Conservation (phyloP, 2,113 vertebrate genomes). For the Myiozetetes cayanensis region DNA sequence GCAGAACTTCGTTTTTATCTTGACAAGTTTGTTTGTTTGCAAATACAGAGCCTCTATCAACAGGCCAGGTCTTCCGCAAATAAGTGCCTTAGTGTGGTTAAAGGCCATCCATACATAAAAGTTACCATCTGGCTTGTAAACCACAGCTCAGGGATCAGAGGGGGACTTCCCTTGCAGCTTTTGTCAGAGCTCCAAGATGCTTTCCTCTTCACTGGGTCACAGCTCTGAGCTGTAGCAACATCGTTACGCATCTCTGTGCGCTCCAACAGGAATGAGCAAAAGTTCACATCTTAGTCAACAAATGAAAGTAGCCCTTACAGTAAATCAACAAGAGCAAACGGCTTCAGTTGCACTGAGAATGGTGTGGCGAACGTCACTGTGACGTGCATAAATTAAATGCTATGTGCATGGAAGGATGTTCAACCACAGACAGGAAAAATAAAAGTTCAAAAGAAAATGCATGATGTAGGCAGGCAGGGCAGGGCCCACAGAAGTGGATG, state of each 20-base stretch:
- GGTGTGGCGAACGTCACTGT: not conserved
- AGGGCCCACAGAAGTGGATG: not conserved
- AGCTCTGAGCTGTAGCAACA: not conserved
- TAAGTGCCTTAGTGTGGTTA: slow-evolving; percentile 55
- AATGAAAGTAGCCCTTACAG: not conserved
- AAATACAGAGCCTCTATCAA: slow-evolving; percentile 58
- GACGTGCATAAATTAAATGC: not conserved
- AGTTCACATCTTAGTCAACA: not conserved
- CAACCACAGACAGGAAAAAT: slow-evolving; percentile 16
- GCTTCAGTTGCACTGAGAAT: not conserved
- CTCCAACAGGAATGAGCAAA: not conserved
- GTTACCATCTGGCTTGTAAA: slow-evolving; percentile 67
- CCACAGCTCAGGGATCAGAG: slow-evolving; percentile 40
- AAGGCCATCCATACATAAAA: slow-evolving; percentile 30
- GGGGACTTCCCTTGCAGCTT: not conserved
- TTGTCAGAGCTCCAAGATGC: not conserved
- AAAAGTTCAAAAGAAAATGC: not conserved
- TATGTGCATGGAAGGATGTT: rapidly evolving
- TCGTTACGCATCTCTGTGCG: rapidly evolving
- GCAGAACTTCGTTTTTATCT: not conserved
- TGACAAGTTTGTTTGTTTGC: not conserved
- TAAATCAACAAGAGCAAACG: not conserved
- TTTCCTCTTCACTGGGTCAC: not conserved
- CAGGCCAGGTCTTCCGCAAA: slow-evolving; percentile 61
- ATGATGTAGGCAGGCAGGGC: not conserved